phyloP scores from a whole-genome alignment of 2,888 invertebrate genomes.

The Pocota personata region DNA sequence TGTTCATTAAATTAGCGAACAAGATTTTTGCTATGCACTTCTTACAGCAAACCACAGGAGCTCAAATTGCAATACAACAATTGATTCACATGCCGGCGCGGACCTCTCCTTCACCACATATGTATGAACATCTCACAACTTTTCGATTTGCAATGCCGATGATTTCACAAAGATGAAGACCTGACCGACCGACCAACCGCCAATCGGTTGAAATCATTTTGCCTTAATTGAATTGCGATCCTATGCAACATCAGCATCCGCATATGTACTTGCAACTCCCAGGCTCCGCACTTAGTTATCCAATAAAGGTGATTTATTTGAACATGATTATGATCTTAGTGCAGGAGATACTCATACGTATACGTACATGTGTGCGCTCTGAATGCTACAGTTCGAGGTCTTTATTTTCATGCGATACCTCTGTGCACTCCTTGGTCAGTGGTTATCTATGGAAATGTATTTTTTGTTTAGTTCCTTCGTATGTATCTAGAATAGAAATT shows the following conservation, averaged over 20 bases:
- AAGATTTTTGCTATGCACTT: not conserved
- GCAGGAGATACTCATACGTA: too few species aligned
- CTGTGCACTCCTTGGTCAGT: constrained; percentile 10
- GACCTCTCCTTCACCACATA: not conserved
- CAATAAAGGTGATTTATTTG: constrained; percentile 66
- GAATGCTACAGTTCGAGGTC: not conserved
- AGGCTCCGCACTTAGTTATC: constrained; percentile 37
- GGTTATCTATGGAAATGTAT: constrained; percentile 63
- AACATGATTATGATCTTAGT: constrained; percentile 71
- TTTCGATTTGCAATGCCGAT: not conserved
- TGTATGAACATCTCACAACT: too few species aligned
- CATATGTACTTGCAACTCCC: constrained; percentile 33
- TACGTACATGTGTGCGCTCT: not conserved
- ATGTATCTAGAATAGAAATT: constrained; percentile 49
- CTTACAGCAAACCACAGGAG: not conserved
- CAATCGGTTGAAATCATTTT: constrained; percentile 60
- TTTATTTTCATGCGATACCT: not conserved
- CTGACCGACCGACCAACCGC: constrained; percentile 9
- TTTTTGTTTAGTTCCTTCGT: not conserved
- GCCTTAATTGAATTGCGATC: constrained; percentile 68
- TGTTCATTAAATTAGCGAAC: constrained; percentile 60
- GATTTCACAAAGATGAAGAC: constrained; percentile 10
- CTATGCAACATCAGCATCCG: not conserved
- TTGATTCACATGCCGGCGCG: not conserved
- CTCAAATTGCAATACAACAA: constrained; percentile 24